Base-by-base conservation (phyloP, 2,888 invertebrate species). In the Keiferia lycopersicella region DNA sequence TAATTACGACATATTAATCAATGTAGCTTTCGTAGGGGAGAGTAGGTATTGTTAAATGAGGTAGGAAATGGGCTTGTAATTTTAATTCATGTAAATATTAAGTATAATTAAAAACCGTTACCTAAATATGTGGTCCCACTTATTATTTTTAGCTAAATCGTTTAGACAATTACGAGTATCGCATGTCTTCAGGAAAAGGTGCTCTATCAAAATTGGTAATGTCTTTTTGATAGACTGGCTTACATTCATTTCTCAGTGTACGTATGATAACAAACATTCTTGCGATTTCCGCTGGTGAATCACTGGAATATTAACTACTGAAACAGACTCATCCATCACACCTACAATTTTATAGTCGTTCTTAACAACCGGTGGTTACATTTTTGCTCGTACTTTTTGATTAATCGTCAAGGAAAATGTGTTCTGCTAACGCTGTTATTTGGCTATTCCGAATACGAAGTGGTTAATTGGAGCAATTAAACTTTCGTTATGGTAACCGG, bases 301-400 rank as follows among this genome's bases (percentile, higher is more conserved):
- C 78, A 64, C 26, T 39, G 8, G 26, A 48, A 74, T 69, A 76
- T 72, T 75, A 78, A 76, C 74, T 73, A 73, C 75, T 68, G 72
- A 73, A 73, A 70, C 74, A 71, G 74, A 72, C 73, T 74, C 78
- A 81, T 82, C 78, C 77, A 80, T 83, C 83, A 82, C 83, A 81
- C 73, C 70, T 74, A 69, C 69, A 77, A 79, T 76, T 79, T 79
- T 81, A 78, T 77, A 76, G 73, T 73, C 67, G 73, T 67, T 72
- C 71, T 73, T 80, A 78, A 80, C 80, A 75, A 73, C 72, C 73
- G 74, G 73, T 71, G 72, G 71, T 75, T 75, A 76, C 69, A 78
- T 67, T 79, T 80, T 78, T 71, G 76, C 78, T 71, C 72, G 71
- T 73, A 70, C 71, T 65, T 68, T 65, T 73, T 82, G 82, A 84